Evolutionary conservation across 2,888 invertebrate species (phyloP).

Genomic region (Trachelus tabidus): DNA sequence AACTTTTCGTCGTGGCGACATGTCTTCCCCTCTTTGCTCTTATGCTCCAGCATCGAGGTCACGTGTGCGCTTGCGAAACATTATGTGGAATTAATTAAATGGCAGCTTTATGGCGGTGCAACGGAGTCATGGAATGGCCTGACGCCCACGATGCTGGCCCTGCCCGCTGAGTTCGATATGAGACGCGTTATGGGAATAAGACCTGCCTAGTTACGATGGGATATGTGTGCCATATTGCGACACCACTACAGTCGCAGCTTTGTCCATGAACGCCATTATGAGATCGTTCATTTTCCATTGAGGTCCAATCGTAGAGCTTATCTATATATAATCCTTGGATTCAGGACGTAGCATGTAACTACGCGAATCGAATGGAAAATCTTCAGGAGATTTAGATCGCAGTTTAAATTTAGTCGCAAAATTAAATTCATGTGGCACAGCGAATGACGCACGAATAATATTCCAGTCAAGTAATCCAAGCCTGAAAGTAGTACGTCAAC

Average conservation of each 20-base stretch:
- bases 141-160: slow-evolving; percentile 18
- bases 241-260: not conserved
- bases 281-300: not conserved
- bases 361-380: not conserved
- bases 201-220: slow-evolving; percentile 4
- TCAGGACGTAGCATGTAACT: not conserved
- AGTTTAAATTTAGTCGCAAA: not conserved
- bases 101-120: slow-evolving; percentile 37
- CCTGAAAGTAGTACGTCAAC: not conserved
- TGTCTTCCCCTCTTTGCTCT: not conserved
- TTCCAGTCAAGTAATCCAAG: not conserved
- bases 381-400: not conserved
- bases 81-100: slow-evolving; percentile 39
- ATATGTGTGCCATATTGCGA: not conserved
- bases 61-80: slow-evolving; percentile 11
- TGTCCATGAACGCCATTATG: not conserved
- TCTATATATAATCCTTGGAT: not conserved
- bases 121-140: slow-evolving; percentile 38
- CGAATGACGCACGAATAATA: not conserved
- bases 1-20: not conserved
- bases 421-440: not conserved
- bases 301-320: not conserved
- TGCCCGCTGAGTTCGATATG: slow-evolving; percentile 28
- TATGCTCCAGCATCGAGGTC: not conserved
- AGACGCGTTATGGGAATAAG: slow-evolving; percentile 11